Conservation (phyloP, 2,797 vertebrate genomes). For the Meda fulgida region DNA sequence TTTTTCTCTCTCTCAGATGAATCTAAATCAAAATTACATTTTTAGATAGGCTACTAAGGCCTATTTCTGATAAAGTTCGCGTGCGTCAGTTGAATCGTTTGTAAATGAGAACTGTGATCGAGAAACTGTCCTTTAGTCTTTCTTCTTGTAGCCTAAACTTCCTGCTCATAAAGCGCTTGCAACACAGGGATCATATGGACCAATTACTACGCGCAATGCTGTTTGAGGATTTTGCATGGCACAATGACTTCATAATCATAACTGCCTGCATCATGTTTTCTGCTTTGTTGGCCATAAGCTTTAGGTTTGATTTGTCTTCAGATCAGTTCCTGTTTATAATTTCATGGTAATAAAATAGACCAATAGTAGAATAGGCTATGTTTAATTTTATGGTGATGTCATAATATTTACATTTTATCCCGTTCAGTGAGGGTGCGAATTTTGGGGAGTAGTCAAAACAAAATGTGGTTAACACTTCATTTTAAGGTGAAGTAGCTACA, state of each 20-base stretch:
- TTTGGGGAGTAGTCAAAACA: not conserved
- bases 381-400: too few relatives aligned
- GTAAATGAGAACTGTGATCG: not conserved
- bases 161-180: not conserved
- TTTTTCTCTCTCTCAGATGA: not conserved
- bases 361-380: not conserved
- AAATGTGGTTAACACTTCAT: not conserved
- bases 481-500: too few relatives aligned
- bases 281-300: not conserved
- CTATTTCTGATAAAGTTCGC: not conserved
- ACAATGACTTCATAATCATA: slow-evolving; percentile 20
- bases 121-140: not conserved
- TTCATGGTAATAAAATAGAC: not conserved
- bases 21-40: not conserved
- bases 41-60: not conserved
- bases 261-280: slow-evolving; percentile 7
- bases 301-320: not conserved
- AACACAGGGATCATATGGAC: not conserved
- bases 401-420: not conserved
- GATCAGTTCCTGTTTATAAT: not conserved
- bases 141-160: not conserved
- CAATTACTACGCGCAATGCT: not conserved
- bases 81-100: not conserved
- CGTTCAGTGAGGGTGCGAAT: not conserved
- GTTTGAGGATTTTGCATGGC: slow-evolving; percentile 3